Evolutionary conservation across 2,888 invertebrate genomes (phyloP).

Genomic region (Teinopalpus imperialis): DNA sequence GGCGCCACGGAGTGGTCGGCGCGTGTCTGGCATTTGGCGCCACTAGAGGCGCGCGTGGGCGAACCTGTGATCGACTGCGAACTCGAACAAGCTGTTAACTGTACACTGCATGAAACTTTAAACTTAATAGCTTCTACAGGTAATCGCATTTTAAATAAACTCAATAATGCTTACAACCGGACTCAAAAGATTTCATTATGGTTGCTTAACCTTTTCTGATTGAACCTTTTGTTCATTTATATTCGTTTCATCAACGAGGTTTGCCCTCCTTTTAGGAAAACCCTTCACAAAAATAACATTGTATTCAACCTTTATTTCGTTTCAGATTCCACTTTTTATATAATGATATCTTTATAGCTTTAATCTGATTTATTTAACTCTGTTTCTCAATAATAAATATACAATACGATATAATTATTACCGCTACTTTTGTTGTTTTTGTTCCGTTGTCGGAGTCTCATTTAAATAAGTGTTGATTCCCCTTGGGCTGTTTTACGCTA

Average conservation of each 20-base stretch:
- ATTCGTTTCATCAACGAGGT: constrained; percentile 3
- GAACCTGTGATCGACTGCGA: constrained; percentile 54
- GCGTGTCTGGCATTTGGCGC: constrained; percentile 37
- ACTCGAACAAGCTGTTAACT: constrained; percentile 55
- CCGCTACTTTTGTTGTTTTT: constrained; percentile 17
- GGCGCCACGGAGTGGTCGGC: constrained; percentile 30
- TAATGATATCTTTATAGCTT: too few species aligned
- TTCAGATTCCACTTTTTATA: too few species aligned
- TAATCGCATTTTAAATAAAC: constrained; percentile 39
- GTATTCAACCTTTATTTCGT: too few species aligned
- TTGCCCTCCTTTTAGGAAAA: not conserved
- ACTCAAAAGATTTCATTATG: constrained; percentile 10
- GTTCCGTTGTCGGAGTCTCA: constrained; percentile 18
- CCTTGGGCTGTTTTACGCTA: constrained; percentile 22
- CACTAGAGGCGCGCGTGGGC: constrained; percentile 52
- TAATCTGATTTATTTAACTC: not conserved
- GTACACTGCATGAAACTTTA: constrained; percentile 45
- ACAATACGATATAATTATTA: constrained; percentile 5
- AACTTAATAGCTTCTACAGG: constrained; percentile 47
- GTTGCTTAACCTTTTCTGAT: constrained; percentile 3
- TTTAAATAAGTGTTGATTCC: constrained; percentile 23
- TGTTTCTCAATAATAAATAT: too few species aligned
- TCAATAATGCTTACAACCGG: constrained; percentile 10
- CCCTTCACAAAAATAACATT: constrained; percentile 1
- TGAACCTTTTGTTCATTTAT: constrained; percentile 5